Percentiles rank a stretch among this genome's conserved stretches.
phyloP scores from a whole-genome alignment of 1,140 invertebrate species.

The Maniola jurtina region DNA sequence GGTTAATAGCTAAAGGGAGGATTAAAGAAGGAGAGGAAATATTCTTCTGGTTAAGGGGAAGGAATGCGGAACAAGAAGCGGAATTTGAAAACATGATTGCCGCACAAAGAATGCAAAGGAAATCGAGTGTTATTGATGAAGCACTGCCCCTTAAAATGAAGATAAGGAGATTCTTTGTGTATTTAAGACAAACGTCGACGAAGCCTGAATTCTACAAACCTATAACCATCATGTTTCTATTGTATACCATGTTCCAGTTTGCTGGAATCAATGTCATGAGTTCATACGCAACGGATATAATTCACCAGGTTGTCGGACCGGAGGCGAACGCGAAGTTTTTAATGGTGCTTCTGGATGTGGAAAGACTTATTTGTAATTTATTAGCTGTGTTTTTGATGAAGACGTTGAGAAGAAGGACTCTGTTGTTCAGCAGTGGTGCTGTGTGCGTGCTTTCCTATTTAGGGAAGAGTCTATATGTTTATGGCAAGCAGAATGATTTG shows the following conservation, averaged over 20 bases:
- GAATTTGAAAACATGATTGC: conserved; percentile 64
- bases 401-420: conserved; percentile 55
- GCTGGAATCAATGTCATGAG: conserved; percentile 70
- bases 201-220: conserved; percentile 73
- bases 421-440: conserved; percentile 55
- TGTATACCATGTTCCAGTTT: conserved; percentile 70
- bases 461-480: conserved; percentile 57
- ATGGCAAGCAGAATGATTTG: conserved; percentile 44
- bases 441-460: conserved; percentile 62
- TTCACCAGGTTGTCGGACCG: conserved; percentile 55
- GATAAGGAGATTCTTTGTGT: conserved; percentile 44
- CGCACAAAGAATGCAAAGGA: conserved; percentile 53
- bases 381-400: conserved; percentile 68
- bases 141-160: conserved; percentile 35
- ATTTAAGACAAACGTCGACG: conserved; percentile 45
- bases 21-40: conserved; percentile 57
- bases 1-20: conserved; percentile 64
- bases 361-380: conserved; percentile 63
- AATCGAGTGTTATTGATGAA: conserved; percentile 49
- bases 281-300: conserved; percentile 68
- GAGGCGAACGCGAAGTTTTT: conserved; percentile 58
- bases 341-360: conserved; percentile 65
- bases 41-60: conserved; percentile 62
- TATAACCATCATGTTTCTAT: conserved; percentile 64
- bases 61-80: conserved; percentile 41